Evolutionary conservation across 1,140 invertebrate species (phyloP).

Genomic region (Marisa cornuarietis): DNA sequence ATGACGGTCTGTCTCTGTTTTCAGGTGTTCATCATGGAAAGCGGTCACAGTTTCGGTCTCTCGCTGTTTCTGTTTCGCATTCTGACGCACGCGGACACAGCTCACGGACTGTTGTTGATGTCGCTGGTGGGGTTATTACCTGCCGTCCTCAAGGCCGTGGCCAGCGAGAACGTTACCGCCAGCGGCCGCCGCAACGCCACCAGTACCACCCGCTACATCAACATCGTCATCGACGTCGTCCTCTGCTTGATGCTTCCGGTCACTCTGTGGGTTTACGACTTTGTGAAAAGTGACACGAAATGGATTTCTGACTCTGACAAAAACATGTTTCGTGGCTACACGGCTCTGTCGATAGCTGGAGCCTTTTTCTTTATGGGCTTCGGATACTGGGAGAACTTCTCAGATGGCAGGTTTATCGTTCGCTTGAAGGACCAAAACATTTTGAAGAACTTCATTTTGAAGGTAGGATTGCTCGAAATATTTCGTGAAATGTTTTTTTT

Average conservation of each 20-base stretch:
- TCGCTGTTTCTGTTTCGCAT: slow-evolving; percentile 86
- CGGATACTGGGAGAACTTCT: slow-evolving; percentile 98
- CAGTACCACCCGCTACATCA: background rate
- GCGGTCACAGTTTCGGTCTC: slow-evolving; percentile 84
- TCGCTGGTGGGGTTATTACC: slow-evolving; percentile 94
- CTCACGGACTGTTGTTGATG: slow-evolving; percentile 92
- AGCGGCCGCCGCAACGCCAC: background rate
- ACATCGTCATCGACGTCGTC: background rate
- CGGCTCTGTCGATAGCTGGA: slow-evolving; percentile 10
- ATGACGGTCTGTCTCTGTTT: background rate
- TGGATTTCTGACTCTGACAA: no score
- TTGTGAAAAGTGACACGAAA: no score
- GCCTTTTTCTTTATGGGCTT: slow-evolving; percentile 85
- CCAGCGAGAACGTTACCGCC: slow-evolving; percentile 8
- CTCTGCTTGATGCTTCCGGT: no score
- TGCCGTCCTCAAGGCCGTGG: slow-evolving; percentile 66
- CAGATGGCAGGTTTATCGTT: slow-evolving; percentile 69
- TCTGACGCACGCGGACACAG: slow-evolving; percentile 87
- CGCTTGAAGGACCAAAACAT: slow-evolving; percentile 11
- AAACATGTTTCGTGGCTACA: background rate
- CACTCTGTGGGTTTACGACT: no score
- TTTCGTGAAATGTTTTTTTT: background rate
- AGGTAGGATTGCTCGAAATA: slow-evolving; percentile 19
- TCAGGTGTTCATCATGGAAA: slow-evolving; percentile 77
- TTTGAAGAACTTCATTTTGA: slow-evolving; percentile 34